Evolutionary conservation across 2,888 invertebrate genomes (phyloP), one percentile per base, ranked within the genome.

Genomic region (Epiblema foenella): DNA sequence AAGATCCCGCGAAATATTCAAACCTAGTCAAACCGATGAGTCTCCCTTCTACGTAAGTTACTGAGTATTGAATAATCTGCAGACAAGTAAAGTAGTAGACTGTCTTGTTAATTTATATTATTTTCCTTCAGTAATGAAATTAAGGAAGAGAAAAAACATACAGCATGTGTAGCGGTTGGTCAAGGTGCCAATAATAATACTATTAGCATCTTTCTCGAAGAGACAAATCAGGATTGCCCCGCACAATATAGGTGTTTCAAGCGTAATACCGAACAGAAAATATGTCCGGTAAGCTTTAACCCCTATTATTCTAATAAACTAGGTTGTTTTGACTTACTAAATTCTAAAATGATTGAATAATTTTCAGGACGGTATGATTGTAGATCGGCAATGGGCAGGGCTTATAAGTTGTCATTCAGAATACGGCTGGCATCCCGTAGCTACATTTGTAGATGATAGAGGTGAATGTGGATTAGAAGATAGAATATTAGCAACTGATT

Each of bases 401-500:
- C 94, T 95, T 20, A 93, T 97, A 17, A 95, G 95, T 52, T 97
- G 97, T 79, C 94, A 95, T 56, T 93, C 95, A 11, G 89, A 91
- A 8, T 86, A 86, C 42, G 96, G 95, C 20, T 97, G 97, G 97
- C 96, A 95, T 83, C 96, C 97, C 0, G 94, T 95, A 5, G 96
- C 96, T 0, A 91, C 96, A 10, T 97, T 95, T 79, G 89, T 93
- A 15, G 95, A 95, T 69, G 89, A 92, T 54, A 88, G 93, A 77
- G 94, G 95, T 46, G 94, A 89, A 68, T 96, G 95, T 77, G 94
- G 94, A 5, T 89, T 95, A 59, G 81, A 83, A 51, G 83, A 85
- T 15, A 84, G 78, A 8, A 89, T 91, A 67, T 82, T 88, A 39
- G 93, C 94, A 24, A 93, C 93, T 15, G 94, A 94, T 70, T 91